Evolutionary conservation across 2,797 vertebrate genomes (phyloP).

Genomic region (Pipistrellus pipistrellus): DNA sequence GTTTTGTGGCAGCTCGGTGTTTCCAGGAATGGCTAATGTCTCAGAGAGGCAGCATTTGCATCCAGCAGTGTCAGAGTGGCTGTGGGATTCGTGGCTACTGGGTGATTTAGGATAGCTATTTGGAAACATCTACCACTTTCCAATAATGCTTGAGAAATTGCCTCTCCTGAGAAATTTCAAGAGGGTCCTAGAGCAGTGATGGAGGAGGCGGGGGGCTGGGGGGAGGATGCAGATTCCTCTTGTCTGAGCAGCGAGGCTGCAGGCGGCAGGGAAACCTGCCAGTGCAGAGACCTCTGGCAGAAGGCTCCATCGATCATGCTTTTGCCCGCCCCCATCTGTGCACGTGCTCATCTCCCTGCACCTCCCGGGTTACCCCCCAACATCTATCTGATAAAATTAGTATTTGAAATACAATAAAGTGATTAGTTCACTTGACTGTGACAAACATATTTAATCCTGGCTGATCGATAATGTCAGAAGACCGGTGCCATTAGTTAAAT

Average conservation of each 20-base stretch:
- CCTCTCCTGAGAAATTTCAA: constrained; percentile 72
- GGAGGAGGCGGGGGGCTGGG: background rate
- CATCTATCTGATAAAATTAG: constrained; percentile 84
- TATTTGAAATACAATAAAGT: constrained; percentile 85
- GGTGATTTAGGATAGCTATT: constrained; percentile 83
- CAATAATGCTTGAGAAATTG: constrained; percentile 81
- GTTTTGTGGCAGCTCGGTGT: constrained; percentile 62
- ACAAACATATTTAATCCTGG: constrained; percentile 85
- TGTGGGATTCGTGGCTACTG: constrained; percentile 40
- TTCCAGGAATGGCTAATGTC: constrained; percentile 69
- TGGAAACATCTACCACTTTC: constrained; percentile 79
- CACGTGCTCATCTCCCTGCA: background rate
- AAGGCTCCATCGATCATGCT: background rate
- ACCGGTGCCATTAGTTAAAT: constrained; percentile 82
- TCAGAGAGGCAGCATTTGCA: constrained; percentile 74
- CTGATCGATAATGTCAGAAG: constrained; percentile 83
- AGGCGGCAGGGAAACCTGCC: background rate
- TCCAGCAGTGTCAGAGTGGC: constrained; percentile 29
- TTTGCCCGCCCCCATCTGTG: background rate
- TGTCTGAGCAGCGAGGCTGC: background rate
- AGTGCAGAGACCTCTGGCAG: background rate
- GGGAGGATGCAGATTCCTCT: constrained; percentile 42
- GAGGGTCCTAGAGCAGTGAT: background rate
- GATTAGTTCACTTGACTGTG: constrained; percentile 85
- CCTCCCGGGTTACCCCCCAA: constrained; percentile 1